phyloP scores from a whole-genome alignment of 2,888 invertebrate species.

The Dorcus hopei region DNA sequence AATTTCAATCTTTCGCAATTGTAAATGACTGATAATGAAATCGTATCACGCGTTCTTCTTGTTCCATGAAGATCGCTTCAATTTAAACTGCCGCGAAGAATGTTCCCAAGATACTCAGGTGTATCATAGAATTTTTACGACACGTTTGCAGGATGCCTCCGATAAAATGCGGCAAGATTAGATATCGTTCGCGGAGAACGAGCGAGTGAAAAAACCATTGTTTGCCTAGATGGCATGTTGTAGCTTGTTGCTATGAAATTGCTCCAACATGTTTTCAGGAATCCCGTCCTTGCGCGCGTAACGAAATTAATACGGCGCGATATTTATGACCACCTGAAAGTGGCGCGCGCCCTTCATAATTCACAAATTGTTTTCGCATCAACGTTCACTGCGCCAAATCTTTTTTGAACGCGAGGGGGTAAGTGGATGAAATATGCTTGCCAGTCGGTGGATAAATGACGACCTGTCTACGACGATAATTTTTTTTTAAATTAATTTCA shows the following conservation, averaged over 20 bases:
- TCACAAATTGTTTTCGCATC: too few species aligned
- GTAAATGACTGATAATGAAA: background rate
- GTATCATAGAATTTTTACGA: background rate
- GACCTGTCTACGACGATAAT: too few species aligned
- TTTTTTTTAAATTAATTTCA: too few species aligned
- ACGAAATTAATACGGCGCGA: too few species aligned
- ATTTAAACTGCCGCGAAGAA: background rate
- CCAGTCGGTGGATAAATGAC: too few species aligned
- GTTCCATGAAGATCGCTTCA: background rate
- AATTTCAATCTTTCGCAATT: too few species aligned
- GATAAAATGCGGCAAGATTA: background rate
- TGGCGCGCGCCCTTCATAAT: too few species aligned
- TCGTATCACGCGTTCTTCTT: background rate
- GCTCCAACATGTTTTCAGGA: background rate
- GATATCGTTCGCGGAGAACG: background rate
- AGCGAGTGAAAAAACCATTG: background rate
- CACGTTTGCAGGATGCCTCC: background rate
- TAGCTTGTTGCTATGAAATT: background rate
- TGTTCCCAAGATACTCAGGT: conserved; percentile 1
- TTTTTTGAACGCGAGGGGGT: too few species aligned
- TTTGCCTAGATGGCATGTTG: conserved; percentile 1
- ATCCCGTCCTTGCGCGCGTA: too few species aligned
- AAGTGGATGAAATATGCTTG: too few species aligned
- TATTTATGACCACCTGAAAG: too few species aligned
- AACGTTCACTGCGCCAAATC: too few species aligned